Evolutionary conservation across 1,140 invertebrate genomes (phyloP), one percentile per base, ranked within the genome.

Genomic region (Drosophila saltans): DNA sequence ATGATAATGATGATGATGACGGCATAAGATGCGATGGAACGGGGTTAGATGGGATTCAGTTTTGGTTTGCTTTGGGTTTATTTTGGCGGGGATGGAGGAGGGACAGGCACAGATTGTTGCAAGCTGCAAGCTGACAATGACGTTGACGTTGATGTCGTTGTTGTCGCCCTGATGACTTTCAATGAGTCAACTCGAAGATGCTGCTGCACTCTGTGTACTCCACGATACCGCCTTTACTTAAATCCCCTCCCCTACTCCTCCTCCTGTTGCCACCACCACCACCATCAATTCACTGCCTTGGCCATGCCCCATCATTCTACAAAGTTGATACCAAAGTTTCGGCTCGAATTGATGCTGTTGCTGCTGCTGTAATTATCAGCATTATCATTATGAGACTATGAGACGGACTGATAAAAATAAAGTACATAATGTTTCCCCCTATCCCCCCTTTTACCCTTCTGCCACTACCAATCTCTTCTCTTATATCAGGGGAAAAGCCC

Each of bases 131-230:
- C 72, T 80, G 78, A 80, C 78, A 80, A 80, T 80, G 78, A 80
- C 64, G 75, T 78, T 80, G 78, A 80, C 78, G 78, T 75, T 80
- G 78, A 80, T 61, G 75, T 78, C 81, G 78, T 81, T 78, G 78
- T 80, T 80, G 78, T 80, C 78, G 71, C 78, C 56, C 48, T 85
- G 81, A 78, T 78, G 81, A 67, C 78, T 75, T 78, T 85, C 70
- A 75, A 75, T 84, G 81, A 84, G 56, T 84, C 81, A 84, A 84
- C 78, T 60, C 52, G 40, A 57, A 55, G 62, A 63, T 16, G 10
- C n/a, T 33, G 10, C 28, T 33, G 11, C 21, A 8, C 26, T 21
- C 33, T 30, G 0, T 30, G 4, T 4, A 30, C 28, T 30, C 28
- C 28, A 30, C 28, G 16, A 16, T 0, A 16, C 16, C 16, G 16